Percentiles rank a stretch among this genome's conserved stretches.
Conservation (phyloP, 2,888 invertebrate species). For the Scaptomyza reducta region DNA sequence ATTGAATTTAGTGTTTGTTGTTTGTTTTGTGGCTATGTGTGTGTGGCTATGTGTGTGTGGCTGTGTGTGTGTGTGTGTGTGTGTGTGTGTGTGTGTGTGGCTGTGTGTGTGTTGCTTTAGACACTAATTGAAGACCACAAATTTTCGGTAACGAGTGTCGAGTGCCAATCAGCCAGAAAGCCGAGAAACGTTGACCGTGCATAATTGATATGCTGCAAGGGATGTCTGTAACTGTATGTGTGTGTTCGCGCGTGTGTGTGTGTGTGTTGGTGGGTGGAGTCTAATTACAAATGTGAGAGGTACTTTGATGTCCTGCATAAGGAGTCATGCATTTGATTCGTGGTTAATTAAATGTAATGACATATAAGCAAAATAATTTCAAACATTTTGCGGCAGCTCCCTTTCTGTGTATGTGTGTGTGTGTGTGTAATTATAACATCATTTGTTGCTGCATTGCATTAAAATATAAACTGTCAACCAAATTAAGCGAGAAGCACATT, state of each 20-base stretch:
- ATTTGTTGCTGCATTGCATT: slow-evolving; percentile 15
- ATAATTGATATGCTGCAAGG: too few species aligned
- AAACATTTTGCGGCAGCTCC: slow-evolving; percentile 30
- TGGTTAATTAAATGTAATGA: slow-evolving; percentile 76
- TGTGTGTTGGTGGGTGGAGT: slow-evolving; percentile 11
- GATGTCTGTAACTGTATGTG: too few species aligned
- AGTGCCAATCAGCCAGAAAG: slow-evolving; percentile 51
- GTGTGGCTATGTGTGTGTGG: not conserved
- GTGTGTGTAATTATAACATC: slow-evolving; percentile 22
- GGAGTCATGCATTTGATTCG: slow-evolving; percentile 7
- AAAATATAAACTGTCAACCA: slow-evolving; percentile 2
- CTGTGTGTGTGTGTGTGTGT: not conserved
- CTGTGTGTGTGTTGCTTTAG: slow-evolving; percentile 10
- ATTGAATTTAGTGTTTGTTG: slow-evolving; percentile 44
- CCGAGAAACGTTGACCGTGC: slow-evolving; percentile 25
- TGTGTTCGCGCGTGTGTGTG: not conserved
- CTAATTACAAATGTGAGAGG: slow-evolving; percentile 55
- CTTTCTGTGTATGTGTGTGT: slow-evolving; percentile 3
- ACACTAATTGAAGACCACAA: slow-evolving; percentile 55
- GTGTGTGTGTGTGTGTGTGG: not conserved
- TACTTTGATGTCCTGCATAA: slow-evolving; percentile 55
- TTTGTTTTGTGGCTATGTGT: too few species aligned
- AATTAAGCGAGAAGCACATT: not conserved
- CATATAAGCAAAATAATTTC: slow-evolving; percentile 63
- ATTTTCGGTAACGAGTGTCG: slow-evolving; percentile 11